Evolutionary conservation across 2,797 vertebrate genomes (phyloP).

Genomic region (Muscicapa comitata): DNA sequence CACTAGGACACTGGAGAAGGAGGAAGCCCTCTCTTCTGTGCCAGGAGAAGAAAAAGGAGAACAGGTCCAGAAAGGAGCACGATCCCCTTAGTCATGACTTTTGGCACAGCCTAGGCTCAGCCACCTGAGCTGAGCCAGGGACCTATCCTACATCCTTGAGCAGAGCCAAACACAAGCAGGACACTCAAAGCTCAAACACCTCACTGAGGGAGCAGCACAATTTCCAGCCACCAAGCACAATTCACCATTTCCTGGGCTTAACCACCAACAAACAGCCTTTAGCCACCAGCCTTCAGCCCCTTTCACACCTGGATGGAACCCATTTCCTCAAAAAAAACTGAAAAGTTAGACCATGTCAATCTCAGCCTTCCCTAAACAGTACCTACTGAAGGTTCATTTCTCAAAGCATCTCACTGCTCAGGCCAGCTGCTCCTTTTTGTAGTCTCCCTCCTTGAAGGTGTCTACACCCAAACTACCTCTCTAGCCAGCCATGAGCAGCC

Average conservation of each 20-base stretch:
- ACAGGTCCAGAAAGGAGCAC: background rate
- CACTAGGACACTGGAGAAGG: background rate
- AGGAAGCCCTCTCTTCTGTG: background rate
- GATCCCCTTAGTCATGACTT: background rate
- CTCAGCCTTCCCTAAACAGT: background rate
- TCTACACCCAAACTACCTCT: background rate
- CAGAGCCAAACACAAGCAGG: background rate
- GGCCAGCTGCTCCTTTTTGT: rapidly evolving
- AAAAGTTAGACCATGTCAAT: rapidly evolving
- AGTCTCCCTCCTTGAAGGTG: rapidly evolving
- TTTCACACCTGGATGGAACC: background rate
- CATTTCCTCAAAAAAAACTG: background rate
- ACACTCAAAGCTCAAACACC: background rate
- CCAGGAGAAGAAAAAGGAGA: background rate
- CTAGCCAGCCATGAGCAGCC: rapidly evolving
- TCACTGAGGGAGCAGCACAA: background rate
- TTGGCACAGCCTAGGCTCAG: background rate
- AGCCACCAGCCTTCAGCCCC: background rate
- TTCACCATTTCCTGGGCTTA: background rate
- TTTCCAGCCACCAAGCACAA: background rate
- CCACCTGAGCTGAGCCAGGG: background rate
- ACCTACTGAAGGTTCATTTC: background rate
- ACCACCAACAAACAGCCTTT: background rate
- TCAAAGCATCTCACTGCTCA: background rate
- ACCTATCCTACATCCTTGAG: background rate